Percentiles rank a stretch among this genome's conserved stretches.
Evolutionary conservation across 2,113 vertebrate genomes (phyloP).

Genomic region (Lynx canadensis): DNA sequence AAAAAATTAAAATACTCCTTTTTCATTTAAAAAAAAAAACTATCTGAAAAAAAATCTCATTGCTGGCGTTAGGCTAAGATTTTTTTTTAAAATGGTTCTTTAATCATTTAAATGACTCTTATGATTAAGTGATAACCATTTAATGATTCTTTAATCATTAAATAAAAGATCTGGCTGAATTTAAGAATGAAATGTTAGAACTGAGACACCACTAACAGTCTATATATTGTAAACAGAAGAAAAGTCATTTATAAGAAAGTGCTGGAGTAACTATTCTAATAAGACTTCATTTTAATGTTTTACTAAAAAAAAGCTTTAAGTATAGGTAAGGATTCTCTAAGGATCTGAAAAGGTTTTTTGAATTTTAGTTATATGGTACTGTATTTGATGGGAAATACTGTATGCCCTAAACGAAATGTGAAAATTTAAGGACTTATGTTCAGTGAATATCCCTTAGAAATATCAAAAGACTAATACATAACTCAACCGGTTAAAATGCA

Average conservation of each 20-base stretch:
- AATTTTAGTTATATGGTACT: background rate
- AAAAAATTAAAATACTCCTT: background rate
- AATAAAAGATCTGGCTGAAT: background rate
- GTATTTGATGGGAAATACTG: background rate
- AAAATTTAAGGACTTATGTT: background rate
- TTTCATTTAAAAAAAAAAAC: background rate
- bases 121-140: too few relatives aligned
- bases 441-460: background rate
- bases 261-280: background rate
- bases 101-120: background rate
- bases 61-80: background rate
- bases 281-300: background rate
- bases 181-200: slow-evolving; percentile 23
- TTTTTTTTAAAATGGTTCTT: background rate
- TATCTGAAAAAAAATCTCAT: background rate
- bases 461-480: background rate
- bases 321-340: background rate
- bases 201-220: background rate
- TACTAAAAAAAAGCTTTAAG: background rate
- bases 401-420: background rate
- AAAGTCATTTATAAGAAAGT: slow-evolving; percentile 4
- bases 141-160: background rate
- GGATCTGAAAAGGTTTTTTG: background rate
- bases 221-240: background rate
- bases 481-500: background rate